A percentile compares a stretch with the other conserved stretches of the same genome.
phyloP scores from a whole-genome alignment of 2,113 vertebrate species.

The Tachysurus vachellii region DNA sequence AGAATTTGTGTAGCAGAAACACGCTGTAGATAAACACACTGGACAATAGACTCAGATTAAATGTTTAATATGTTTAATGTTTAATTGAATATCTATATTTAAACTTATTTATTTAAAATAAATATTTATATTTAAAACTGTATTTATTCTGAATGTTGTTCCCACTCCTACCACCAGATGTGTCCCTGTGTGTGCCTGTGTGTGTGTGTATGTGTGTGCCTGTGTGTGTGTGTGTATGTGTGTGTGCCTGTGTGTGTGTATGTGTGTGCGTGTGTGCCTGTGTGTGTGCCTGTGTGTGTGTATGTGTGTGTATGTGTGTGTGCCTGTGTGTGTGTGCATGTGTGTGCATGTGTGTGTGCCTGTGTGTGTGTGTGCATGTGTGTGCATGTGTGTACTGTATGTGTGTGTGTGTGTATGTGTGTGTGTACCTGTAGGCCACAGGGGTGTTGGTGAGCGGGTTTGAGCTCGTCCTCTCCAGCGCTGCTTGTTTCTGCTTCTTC shows the following conservation, averaged over 20 bases:
- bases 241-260: no score
- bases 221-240: no score
- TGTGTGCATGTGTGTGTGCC: not conserved
- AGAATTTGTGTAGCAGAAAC: not conserved
- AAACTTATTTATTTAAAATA: not conserved
- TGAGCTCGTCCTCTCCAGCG: slow-evolving; percentile 82
- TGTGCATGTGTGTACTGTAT: not conserved
- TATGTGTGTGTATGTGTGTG: no score
- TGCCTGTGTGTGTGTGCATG: no score
- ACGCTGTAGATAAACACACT: not conserved
- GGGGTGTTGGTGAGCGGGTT: slow-evolving; percentile 67
- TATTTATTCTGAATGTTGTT: not conserved
- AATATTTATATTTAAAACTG: not conserved
- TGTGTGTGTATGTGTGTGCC: no score
- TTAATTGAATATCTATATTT: no score
- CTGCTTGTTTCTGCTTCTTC: slow-evolving; percentile 84
- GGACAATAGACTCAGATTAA: not conserved
- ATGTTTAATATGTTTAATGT: not conserved
- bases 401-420: slow-evolving; percentile 58
- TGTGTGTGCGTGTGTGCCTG: no score
- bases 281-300: no score
- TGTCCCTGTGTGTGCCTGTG: no score
- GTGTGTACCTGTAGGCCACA: slow-evolving; percentile 80
- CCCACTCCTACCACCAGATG: not conserved
- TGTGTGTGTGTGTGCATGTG: slow-evolving; percentile 55